Evolutionary conservation across 2,797 vertebrate genomes (phyloP), one percentile per base, ranked within the genome.

Genomic region (Chromobotia macracanthus): DNA sequence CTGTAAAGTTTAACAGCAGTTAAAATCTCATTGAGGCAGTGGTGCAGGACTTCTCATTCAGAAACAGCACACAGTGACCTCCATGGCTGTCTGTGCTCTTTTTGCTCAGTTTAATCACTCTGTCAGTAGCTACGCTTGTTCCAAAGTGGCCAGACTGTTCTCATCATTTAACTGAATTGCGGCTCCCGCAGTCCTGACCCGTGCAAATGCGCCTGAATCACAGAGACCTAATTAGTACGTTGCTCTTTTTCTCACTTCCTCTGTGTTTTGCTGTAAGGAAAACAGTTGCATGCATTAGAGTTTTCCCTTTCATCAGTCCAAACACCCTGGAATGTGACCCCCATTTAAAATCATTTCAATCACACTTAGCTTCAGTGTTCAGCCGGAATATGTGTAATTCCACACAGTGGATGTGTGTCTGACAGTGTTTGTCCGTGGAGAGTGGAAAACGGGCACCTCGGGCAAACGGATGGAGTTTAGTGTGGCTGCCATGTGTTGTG

Each of bases 251-350:
- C 35, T 68, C 21, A 18, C 28, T 74, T 65, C 75, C 75, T 35
- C 77, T 66, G 60, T 61, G 69, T 81, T 78, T 80, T 56, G 61
- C 72, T 60, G 72, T 82, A 82, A 86, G 85, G 84, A 80, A 89
- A 87, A 86, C 79, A 86, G 78, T 84, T 80, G 77, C 80, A 74
- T 50, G 72, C 82, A 87, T 80, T 81, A 75, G 68, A 65, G 77
- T 83, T 83, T 84, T 86, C 31, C 82, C 85, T 88, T 89, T 89
- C 87, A 89, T 89, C 87, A 67, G 58, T 75, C 77, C 80, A 63
- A 71, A 65, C 72, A 72, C 77, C 21, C 73, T 71, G 86, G 86
- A 87, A 87, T 88, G 84, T 84, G 78, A 84, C 77, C 65, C 64
- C 60, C 46, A 84, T 88, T 86, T 28, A 87, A 78, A 80, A 83